These are phyloP conservation scores for Cavia porcellus DNA, from an alignment of 2,113 vertebrate species.

Conservation along the genomic window DNA sequence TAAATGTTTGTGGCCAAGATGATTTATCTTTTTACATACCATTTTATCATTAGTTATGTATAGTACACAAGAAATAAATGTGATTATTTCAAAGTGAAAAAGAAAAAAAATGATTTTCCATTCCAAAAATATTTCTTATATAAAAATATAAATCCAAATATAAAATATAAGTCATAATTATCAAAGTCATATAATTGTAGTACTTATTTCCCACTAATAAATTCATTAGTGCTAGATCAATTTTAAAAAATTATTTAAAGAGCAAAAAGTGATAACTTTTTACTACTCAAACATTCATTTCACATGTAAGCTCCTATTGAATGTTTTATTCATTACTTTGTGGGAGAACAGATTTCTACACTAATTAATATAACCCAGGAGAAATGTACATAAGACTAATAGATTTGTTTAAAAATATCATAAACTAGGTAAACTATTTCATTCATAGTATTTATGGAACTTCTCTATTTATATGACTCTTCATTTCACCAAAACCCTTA, in stretches of 20 bases:
- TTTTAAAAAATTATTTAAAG: too few relatives aligned
- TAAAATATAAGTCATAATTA: background rate
- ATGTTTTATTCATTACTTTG: slow-evolving; percentile 62
- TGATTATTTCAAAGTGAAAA: background rate
- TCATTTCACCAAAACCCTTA: slow-evolving; percentile 65
- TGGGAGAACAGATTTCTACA: slow-evolving; percentile 74
- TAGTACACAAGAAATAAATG: background rate
- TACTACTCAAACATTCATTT: slow-evolving; percentile 78
- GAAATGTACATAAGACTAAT: slow-evolving; percentile 69
- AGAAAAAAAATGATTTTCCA: background rate
- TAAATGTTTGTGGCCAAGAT: background rate
- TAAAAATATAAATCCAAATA: background rate
- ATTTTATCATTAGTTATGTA: background rate
- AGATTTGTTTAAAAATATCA: slow-evolving; percentile 71
- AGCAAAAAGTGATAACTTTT: background rate
- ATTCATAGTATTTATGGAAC: background rate
- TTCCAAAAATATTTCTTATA: background rate
- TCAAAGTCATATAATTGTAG: background rate
- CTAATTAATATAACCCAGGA: slow-evolving; percentile 82
- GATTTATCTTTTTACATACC: background rate
- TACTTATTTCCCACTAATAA: slow-evolving; percentile 2
- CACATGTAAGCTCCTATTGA: slow-evolving; percentile 75
- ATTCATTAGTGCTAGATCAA: background rate
- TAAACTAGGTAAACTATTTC: background rate
- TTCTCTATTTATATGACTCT: background rate